Base-by-base conservation (phyloP, 37 sponge, comb jelly and placozoan species). In the Amphimedon queenslandica region DNA sequence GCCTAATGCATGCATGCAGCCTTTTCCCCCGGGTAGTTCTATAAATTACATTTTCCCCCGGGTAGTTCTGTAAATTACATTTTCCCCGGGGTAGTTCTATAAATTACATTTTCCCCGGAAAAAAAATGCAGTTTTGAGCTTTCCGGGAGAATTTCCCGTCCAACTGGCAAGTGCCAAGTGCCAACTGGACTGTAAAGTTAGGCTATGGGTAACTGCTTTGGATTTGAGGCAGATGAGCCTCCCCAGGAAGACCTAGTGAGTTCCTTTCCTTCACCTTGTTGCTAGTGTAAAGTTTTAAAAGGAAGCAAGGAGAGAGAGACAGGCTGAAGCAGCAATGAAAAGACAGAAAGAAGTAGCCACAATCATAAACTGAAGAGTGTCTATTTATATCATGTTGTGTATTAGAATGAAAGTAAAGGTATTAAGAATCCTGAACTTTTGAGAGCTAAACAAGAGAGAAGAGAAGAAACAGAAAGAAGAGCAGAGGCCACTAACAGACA, bases 361-460 rank as follows among this genome's bases (percentile, higher is more conserved):
- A n/a, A n/a, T n/a, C n/a, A n/a, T n/a, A n/a, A n/a, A n/a, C n/a
- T n/a, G n/a, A n/a, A n/a, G n/a, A n/a, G 3, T 32, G 36, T 21
- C 13, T 73, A 32, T 28, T 73, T 56, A 8, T 4, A 34, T 10
- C 24, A 32, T 3, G 31, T 73, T 35, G 35, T 70, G 61, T 60
- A n/a, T 60, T 60, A 88, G 84, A 34, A 32, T 66, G 89, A 88
- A 28, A 63, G 73, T 24, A 47, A 70, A 39, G 89, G 89, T 18
- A 41, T 88, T 13, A 78, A 88, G 75, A 31, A 88, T 64, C 89
- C 89, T 41, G 76, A 82, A 37, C 37, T 56, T 33, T 64, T 88
- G 27, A 88, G 79, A 71, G 89, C 74, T 25, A 88, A 88, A 57
- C 89, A 88, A 67, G 78, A 69, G 40, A 88, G 73, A 39, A 79